Percentiles rank a stretch among this genome's conserved stretches.
phyloP scores from a whole-genome alignment of 2,888 invertebrate genomes.

The Chymomyza caudatula region DNA sequence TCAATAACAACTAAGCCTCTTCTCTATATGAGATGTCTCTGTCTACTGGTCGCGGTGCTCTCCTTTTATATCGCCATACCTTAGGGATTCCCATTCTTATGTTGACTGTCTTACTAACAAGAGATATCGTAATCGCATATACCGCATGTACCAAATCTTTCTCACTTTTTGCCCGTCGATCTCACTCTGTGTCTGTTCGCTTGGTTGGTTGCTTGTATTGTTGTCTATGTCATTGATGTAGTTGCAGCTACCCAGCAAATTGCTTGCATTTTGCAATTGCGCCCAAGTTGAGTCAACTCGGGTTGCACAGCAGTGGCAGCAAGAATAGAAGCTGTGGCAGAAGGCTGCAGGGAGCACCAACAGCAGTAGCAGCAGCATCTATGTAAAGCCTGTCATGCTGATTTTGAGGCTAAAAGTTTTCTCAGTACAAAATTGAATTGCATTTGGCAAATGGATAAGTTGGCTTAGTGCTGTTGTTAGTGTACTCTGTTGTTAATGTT shows the following conservation, averaged over 20 bases:
- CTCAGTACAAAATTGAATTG: conserved; percentile 33
- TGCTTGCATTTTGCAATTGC: conserved; percentile 12
- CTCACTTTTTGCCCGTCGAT: neutral
- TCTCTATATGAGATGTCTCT: too few relatives aligned
- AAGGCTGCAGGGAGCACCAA: neutral
- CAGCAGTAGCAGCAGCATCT: neutral
- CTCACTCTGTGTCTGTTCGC: neutral
- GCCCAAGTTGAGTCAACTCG: neutral
- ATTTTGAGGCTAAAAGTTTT: conserved; percentile 6
- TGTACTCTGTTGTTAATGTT: neutral
- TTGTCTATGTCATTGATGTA: conserved; percentile 4
- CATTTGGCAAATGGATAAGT: neutral
- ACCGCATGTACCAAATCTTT: neutral
- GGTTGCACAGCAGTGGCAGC: neutral
- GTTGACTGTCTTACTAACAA: too few relatives aligned
- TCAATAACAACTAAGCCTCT: too few relatives aligned
- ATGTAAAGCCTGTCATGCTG: conserved; percentile 4
- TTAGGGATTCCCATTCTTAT: too few relatives aligned
- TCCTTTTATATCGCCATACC: too few relatives aligned
- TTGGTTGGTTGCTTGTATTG: neutral
- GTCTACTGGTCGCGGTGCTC: too few relatives aligned
- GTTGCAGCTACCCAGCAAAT: conserved; percentile 7
- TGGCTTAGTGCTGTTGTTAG: neutral
- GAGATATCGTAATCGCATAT: neutral
- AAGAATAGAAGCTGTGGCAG: neutral